Evolutionary conservation across 2,113 vertebrate genomes (phyloP).

Genomic region (Eulemur rufifrons): DNA sequence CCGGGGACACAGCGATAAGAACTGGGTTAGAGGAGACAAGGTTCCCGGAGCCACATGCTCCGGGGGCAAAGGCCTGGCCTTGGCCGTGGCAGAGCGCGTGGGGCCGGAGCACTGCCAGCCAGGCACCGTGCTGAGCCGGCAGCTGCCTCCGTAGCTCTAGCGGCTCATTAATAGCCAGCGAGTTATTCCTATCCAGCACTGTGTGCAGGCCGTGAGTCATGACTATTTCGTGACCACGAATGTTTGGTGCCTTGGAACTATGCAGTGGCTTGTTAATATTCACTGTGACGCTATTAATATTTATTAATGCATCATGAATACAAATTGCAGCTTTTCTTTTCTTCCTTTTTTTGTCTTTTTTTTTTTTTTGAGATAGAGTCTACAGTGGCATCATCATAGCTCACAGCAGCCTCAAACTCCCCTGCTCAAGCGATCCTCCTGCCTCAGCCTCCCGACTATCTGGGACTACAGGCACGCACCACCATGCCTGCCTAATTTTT

Average conservation of each 20-base stretch:
- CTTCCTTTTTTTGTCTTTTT: too few species aligned
- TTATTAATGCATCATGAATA: background rate
- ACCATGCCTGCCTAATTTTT: too few species aligned
- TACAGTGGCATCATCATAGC: too few species aligned
- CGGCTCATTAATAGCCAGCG: background rate
- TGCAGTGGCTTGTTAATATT: background rate
- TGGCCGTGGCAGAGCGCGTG: background rate
- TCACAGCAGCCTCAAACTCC: too few species aligned
- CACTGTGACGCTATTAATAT: background rate
- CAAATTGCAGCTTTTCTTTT: background rate
- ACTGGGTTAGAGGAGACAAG: background rate
- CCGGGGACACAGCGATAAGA: background rate
- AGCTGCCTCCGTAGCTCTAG: too few species aligned
- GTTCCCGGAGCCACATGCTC: background rate
- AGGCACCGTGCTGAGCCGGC: background rate
- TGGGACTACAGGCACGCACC: too few species aligned
- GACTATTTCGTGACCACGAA: background rate
- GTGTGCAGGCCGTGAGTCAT: background rate
- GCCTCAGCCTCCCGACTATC: too few species aligned
- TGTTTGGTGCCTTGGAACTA: background rate
- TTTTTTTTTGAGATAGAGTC: too few species aligned
- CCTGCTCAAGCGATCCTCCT: too few species aligned
- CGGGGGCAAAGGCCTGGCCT: background rate
- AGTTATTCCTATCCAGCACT: background rate
- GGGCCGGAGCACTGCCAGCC: background rate